Conservation (phyloP, 1,140 invertebrate species). For the Telenomus remus region DNA sequence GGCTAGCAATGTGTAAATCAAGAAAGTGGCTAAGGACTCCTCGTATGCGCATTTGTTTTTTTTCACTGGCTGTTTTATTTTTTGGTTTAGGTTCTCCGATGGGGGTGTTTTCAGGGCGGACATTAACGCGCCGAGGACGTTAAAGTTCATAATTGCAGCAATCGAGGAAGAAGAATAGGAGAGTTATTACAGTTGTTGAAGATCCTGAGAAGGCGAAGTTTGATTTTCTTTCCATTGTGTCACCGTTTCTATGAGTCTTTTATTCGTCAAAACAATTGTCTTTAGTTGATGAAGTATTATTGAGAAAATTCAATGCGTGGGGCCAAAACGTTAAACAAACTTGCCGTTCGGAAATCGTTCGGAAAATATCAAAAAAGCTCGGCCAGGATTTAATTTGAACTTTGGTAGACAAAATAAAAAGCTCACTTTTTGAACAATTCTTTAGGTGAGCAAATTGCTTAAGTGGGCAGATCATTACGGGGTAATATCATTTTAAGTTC, state of each 20-base stretch:
- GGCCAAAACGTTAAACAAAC: no score
- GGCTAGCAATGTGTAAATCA: no score
- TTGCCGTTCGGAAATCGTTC: no score
- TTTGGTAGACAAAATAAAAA: no score
- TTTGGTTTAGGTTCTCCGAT: conserved; percentile 22
- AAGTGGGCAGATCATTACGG: conserved; percentile 12
- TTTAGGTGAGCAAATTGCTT: conserved; percentile 10
- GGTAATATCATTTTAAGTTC: conserved; percentile 31
- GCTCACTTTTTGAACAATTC: background rate
- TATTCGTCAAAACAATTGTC: conserved; percentile 46
- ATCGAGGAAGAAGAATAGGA: conserved; percentile 44
- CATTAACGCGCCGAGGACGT: conserved; percentile 38
- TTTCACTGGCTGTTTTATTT: no score
- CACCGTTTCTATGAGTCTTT: conserved; percentile 44
- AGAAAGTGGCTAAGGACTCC: no score
- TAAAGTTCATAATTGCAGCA: conserved; percentile 54
- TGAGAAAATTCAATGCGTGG: conserved; percentile 31
- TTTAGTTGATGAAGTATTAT: conserved; percentile 37
- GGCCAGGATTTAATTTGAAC: no score
- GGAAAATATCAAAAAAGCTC: no score
- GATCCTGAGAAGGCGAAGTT: conserved; percentile 46
- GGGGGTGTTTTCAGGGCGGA: conserved; percentile 23
- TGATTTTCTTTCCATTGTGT: conserved; percentile 56
- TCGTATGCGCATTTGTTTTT: no score
- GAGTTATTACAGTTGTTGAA: conserved; percentile 56